Conservation (phyloP, 1,140 invertebrate species). For the Eumeta japonica region DNA sequence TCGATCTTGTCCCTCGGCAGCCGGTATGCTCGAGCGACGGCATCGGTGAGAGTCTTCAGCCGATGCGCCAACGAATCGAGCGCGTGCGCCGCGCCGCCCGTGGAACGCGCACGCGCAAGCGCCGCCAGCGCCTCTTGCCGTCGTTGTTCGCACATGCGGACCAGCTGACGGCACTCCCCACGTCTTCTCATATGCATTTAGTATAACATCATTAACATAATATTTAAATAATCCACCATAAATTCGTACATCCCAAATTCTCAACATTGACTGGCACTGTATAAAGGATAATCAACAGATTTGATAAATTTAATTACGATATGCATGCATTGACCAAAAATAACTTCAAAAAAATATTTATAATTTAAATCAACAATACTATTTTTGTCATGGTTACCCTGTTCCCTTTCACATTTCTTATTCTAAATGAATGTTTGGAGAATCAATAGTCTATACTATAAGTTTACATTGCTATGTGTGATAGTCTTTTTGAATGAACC, state of each 20-base stretch:
- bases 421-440: too few species aligned
- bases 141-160: constrained; percentile 75
- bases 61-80: constrained; percentile 68
- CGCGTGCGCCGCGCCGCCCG: constrained; percentile 66
- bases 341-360: too few species aligned
- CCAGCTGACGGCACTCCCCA: constrained; percentile 75
- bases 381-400: too few species aligned
- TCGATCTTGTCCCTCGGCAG: constrained; percentile 75
- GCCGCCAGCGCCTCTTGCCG: constrained; percentile 63
- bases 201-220: too few species aligned
- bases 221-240: background rate
- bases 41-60: constrained; percentile 68
- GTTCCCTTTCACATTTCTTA: too few species aligned
- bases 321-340: background rate
- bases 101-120: constrained; percentile 62
- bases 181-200: too few species aligned
- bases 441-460: too few species aligned
- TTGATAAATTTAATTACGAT: background rate
- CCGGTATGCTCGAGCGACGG: constrained; percentile 69
- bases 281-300: background rate
- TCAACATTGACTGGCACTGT: background rate
- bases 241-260: background rate
- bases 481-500: too few species aligned
- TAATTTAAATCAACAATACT: too few species aligned
- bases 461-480: too few species aligned